A percentile compares a stretch with the other conserved stretches of the same genome.
Evolutionary conservation across 2,797 vertebrate species (phyloP).

Genomic region (Parotocinclus haroldoi): DNA sequence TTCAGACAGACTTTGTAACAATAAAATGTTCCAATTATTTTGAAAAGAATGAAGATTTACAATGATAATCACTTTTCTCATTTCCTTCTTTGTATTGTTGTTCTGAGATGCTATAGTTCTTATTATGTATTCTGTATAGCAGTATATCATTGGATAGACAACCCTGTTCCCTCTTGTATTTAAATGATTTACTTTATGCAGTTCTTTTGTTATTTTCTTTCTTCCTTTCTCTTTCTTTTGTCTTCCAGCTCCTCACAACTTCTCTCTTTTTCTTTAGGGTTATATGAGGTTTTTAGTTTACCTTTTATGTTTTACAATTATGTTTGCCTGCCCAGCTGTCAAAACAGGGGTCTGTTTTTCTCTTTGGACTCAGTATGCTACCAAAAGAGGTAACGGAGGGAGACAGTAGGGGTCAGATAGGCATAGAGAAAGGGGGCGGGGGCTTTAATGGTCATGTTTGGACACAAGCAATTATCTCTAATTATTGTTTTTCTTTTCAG

Average conservation of each 20-base stretch:
- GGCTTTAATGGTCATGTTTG: slow-evolving; percentile 98
- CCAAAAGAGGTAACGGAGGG: slow-evolving; percentile 76
- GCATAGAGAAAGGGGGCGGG: slow-evolving; percentile 66
- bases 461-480: slow-evolving; percentile 99
- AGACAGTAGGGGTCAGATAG: slow-evolving; percentile 65
- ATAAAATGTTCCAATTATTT: slow-evolving; percentile 53
- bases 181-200: slow-evolving; percentile 16
- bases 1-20: slow-evolving; percentile 60
- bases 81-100: background rate
- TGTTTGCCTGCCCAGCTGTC: slow-evolving; percentile 98
- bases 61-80: slow-evolving; percentile 34
- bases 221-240: background rate
- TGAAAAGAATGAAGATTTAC: too few species aligned
- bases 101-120: background rate
- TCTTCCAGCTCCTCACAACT: slow-evolving; percentile 31
- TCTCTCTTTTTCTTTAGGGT: slow-evolving; percentile 51
- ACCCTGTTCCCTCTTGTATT: slow-evolving; percentile 8
- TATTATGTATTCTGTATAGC: background rate
- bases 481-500: slow-evolving; percentile 99
- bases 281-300: slow-evolving; percentile 83
- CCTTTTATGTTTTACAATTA: slow-evolving; percentile 92
- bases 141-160: background rate
- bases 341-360: slow-evolving; percentile 99
- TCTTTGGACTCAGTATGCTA: slow-evolving; percentile 95
- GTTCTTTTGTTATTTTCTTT: slow-evolving; percentile 34